Evolutionary conservation across 2,888 invertebrate species (phyloP).

Genomic region (Calameuta idolon): DNA sequence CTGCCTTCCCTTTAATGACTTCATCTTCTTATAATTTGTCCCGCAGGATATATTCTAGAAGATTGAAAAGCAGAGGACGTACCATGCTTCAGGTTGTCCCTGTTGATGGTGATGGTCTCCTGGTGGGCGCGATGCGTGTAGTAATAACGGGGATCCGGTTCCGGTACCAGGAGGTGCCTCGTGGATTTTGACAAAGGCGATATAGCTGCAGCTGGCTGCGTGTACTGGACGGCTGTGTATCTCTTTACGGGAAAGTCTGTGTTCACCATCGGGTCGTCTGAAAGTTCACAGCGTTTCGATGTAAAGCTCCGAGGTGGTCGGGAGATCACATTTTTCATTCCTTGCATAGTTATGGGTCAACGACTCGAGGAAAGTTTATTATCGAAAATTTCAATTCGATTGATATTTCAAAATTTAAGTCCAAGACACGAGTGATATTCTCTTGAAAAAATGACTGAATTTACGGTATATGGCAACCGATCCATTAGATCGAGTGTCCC

Average conservation of each 20-base stretch:
- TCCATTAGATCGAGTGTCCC: no score
- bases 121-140: conserved; percentile 70
- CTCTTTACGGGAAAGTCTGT: conserved; percentile 82
- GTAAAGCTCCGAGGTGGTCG: neutral
- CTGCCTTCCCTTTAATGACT: no score
- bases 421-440: neutral
- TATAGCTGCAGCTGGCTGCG: conserved; percentile 81
- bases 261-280: conserved; percentile 76
- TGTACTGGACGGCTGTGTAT: conserved; percentile 83
- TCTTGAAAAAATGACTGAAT: neutral
- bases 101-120: conserved; percentile 63
- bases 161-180: conserved; percentile 79
- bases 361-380: neutral
- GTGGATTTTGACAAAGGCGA: conserved; percentile 83
- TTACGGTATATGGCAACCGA: neutral
- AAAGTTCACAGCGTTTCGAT: conserved; percentile 40
- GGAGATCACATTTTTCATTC: neutral
- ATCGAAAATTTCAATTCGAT: neutral
- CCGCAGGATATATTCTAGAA: neutral
- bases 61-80: conserved; percentile 26
- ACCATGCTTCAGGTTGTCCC: conserved; percentile 65
- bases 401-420: neutral
- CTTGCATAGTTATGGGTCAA: neutral
- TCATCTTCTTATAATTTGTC: neutral
- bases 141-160: conserved; percentile 75